Percentiles rank a stretch among this genome's conserved stretches.
Conservation (phyloP, 2,888 invertebrate species). For the Zonitis immaculata region DNA sequence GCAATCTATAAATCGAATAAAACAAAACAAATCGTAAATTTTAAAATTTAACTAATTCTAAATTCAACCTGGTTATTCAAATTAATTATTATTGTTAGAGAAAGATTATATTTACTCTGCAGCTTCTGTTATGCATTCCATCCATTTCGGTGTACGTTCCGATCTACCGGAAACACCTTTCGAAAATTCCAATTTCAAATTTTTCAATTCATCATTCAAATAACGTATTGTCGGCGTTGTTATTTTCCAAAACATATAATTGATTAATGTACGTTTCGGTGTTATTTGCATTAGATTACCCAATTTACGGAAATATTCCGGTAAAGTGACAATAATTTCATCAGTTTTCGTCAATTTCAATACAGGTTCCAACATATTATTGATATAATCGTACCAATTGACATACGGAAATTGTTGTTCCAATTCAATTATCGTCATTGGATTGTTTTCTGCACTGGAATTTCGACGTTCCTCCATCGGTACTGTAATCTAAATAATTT, state of each 20-base stretch:
- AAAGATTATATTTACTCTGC: slow-evolving; percentile 26
- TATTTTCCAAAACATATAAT: slow-evolving; percentile 85
- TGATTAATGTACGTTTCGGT: slow-evolving; percentile 64
- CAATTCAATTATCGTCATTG: slow-evolving; percentile 46
- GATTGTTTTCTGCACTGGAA: slow-evolving; percentile 23
- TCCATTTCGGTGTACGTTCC: slow-evolving; percentile 73
- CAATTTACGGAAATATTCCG: slow-evolving; percentile 45
- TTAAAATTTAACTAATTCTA: neutral
- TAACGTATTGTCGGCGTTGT: slow-evolving; percentile 70
- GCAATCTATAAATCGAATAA: slow-evolving; percentile 49
- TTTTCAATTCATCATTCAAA: slow-evolving; percentile 65
- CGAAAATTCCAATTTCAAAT: slow-evolving; percentile 68
- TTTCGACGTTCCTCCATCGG: slow-evolving; percentile 25
- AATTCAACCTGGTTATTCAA: neutral
- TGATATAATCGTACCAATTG: slow-evolving; percentile 41
- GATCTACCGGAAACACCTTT: slow-evolving; percentile 71
- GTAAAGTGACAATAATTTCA: slow-evolving; percentile 50
- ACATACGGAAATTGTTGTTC: slow-evolving; percentile 38
- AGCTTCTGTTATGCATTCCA: slow-evolving; percentile 73
- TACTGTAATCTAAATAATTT: slow-evolving; percentile 31
- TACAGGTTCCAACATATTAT: slow-evolving; percentile 43
- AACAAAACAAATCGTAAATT: neutral
- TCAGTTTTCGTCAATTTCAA: slow-evolving; percentile 40
- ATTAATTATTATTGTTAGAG: neutral
- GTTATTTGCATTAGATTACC: slow-evolving; percentile 42